phyloP scores from a whole-genome alignment of 2,113 vertebrate species.

The Prochilodus magdalenae region DNA sequence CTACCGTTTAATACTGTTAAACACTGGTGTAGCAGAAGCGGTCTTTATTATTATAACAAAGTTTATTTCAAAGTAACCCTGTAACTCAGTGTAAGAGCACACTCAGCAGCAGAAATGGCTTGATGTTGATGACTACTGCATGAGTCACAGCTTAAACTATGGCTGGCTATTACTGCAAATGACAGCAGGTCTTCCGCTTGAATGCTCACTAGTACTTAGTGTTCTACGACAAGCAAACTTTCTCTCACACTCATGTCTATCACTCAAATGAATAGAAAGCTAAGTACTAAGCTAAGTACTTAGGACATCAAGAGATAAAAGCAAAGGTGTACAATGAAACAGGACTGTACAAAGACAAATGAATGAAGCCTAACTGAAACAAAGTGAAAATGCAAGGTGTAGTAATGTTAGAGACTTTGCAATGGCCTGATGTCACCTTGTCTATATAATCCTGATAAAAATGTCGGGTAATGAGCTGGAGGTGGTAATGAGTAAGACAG shows the following conservation, averaged over 20 bases:
- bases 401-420: neutral
- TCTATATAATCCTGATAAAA: neutral
- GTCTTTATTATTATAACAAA: neutral
- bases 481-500: neutral
- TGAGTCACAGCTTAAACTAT: conserved; percentile 72
- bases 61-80: neutral
- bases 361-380: neutral
- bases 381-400: neutral
- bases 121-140: conserved; percentile 31
- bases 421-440: neutral
- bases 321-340: neutral
- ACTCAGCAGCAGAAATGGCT: neutral
- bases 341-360: neutral
- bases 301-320: neutral
- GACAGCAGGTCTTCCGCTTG: conserved; percentile 67
- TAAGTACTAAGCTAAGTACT: neutral
- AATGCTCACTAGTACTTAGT: conserved; percentile 54
- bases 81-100: neutral
- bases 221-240: conserved; percentile 50
- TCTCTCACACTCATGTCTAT: conserved; percentile 30
- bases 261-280: conserved; percentile 5
- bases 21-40: too few relatives aligned
- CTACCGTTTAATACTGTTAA: too few relatives aligned
- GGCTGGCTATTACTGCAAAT: conserved; percentile 68
- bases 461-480: neutral